Evolutionary conservation across 2,113 vertebrate species (phyloP), one percentile per base, ranked within the genome.

Genomic region (Brachyistius frenatus): DNA sequence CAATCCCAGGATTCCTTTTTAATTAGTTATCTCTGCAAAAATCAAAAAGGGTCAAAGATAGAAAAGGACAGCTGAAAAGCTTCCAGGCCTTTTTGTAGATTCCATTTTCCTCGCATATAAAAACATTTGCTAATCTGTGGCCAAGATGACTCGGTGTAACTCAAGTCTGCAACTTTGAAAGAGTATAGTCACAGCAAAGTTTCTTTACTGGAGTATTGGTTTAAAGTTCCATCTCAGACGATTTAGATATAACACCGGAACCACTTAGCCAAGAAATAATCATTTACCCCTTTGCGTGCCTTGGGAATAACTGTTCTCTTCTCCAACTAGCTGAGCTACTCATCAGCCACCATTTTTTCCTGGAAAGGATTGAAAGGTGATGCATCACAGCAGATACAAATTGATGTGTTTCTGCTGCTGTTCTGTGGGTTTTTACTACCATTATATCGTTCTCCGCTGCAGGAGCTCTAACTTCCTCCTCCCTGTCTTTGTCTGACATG

Each of bases 251-350:
- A 78, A 82, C 47, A 55, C 73, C 49, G 36, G 32, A 76, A 66
- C 68, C 81, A 78, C 83, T 88, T 69, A 52, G 67, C 47, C 7
- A 65, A 80, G 70, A 81, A 73, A 78, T 82, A 78, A 84, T 71
- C 5, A 61, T 57, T 83, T 74, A 65, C 62, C 5, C 31, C 57
- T 66, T 32, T 14, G 53, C 30, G 53, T 50, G 68, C 75, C 66
- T 56, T 8, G 23, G 37, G 60, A 67, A 58, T 70, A 72, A 84
- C 79, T 16, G 54, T 60, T 65, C 37, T 84, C 61, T 50, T 58
- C 67, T 66, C 49, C 71, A 63, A 50, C 4, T 10, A 82, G 56
- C 16, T 0, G 5, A 55, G 49, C 65, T 74, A 77, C 87, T 89
- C 71, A 77, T 88, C 82, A 78, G 50, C 47, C 62, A 46, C 81